phyloP scores from a whole-genome alignment of 2,113 vertebrate genomes.

The Daubentonia madagascariensis region DNA sequence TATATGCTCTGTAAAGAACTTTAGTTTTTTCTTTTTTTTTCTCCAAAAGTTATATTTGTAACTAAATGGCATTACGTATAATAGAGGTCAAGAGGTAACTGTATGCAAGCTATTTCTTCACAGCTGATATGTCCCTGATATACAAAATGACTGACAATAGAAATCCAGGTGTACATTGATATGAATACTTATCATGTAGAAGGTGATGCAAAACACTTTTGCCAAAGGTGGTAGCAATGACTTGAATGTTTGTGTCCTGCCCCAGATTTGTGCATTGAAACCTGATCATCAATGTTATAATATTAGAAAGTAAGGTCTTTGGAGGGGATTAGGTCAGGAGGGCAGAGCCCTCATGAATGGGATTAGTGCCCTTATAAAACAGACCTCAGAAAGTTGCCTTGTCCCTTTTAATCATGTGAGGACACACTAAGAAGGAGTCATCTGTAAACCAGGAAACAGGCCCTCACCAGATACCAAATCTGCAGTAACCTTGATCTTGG shows the following conservation, averaged over 20 bases:
- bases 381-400: background rate
- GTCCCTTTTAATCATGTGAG: background rate
- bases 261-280: background rate
- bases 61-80: background rate
- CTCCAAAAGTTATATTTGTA: background rate
- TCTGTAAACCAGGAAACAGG: background rate
- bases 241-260: background rate
- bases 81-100: background rate
- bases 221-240: background rate
- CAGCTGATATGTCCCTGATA: background rate
- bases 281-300: background rate
- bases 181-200: background rate
- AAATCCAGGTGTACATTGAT: accelerated
- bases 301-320: background rate
- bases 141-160: background rate
- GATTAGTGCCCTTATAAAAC: background rate
- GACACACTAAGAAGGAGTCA: background rate
- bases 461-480: too few relatives aligned
- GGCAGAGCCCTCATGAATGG: background rate
- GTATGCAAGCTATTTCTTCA: background rate
- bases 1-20: background rate
- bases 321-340: background rate
- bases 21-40: background rate
- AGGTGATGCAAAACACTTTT: background rate
- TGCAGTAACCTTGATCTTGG: background rate